Percentiles rank a stretch among this genome's conserved stretches.
Conservation (phyloP, 2,797 vertebrate species). For the Lutjanus campechanus region DNA sequence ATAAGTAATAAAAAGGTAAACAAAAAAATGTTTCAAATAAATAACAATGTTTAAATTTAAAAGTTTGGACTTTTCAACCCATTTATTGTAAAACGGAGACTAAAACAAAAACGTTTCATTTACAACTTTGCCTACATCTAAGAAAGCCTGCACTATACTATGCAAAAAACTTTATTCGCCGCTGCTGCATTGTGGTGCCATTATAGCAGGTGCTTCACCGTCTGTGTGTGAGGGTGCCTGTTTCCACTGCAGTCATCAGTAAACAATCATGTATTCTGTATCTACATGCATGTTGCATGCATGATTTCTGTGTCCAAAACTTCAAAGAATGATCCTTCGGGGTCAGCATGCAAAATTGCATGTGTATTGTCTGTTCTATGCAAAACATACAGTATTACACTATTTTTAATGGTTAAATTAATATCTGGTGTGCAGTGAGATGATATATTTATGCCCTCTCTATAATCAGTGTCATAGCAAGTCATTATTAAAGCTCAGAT, state of each 20-base stretch:
- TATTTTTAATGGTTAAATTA: neutral
- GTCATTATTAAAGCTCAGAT: constrained; percentile 20
- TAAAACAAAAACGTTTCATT: too few relatives aligned
- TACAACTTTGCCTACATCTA: too few relatives aligned
- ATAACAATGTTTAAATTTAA: too few relatives aligned
- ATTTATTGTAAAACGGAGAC: too few relatives aligned
- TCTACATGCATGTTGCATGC: neutral
- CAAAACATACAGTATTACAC: neutral
- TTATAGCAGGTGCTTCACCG: too few relatives aligned
- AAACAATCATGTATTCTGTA: neutral
- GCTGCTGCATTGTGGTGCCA: too few relatives aligned
- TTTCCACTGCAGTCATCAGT: neutral
- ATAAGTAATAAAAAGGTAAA: too few relatives aligned
- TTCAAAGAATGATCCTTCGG: neutral
- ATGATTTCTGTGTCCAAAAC: neutral
- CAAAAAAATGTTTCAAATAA: too few relatives aligned
- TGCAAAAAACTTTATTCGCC: too few relatives aligned
- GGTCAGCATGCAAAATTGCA: neutral
- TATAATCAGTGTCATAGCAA: constrained; percentile 9
- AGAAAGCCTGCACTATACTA: too few relatives aligned
- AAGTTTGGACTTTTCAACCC: too few relatives aligned
- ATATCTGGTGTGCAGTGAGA: constrained; percentile 4
- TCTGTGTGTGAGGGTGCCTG: neutral
- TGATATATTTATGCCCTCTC: neutral
- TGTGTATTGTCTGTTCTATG: neutral